These are phyloP conservation scores for Acanthurus tractus DNA, from an alignment of 2,797 vertebrate species.

Conservation along the genomic window DNA sequence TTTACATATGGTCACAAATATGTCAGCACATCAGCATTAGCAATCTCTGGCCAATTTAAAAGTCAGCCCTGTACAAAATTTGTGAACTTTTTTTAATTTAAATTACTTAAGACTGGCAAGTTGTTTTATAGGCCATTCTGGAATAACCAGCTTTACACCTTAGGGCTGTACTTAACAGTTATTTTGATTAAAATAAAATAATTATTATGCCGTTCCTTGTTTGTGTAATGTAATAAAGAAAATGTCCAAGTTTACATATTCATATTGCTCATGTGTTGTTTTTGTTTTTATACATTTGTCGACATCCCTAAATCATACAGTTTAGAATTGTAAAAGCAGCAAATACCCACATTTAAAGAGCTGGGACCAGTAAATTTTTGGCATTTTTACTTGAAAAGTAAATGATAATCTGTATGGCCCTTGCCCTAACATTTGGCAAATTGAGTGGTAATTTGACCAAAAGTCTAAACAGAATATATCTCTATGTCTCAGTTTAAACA, in stretches of 20 bases:
- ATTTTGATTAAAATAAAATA: not conserved
- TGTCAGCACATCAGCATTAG: not conserved
- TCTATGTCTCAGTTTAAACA: conserved; percentile 6
- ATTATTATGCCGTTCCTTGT: too few relatives aligned
- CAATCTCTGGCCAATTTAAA: not conserved
- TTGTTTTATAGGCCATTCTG: not conserved
- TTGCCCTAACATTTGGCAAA: not conserved
- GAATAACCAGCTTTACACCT: not conserved
- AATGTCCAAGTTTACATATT: not conserved
- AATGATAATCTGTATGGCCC: too few relatives aligned
- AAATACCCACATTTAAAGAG: not conserved
- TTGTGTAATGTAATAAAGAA: not conserved
- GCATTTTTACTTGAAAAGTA: too few relatives aligned
- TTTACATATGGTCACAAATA: conserved; percentile 6
- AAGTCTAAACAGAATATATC: not conserved
- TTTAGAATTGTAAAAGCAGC: not conserved
- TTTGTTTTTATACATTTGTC: too few relatives aligned
- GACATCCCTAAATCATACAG: not conserved
- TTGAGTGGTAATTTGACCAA: not conserved
- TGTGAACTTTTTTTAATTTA: not conserved
- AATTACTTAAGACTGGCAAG: not conserved
- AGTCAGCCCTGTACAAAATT: not conserved
- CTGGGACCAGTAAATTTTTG: too few relatives aligned
- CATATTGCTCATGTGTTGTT: not conserved
- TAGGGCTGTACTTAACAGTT: not conserved